A percentile compares a stretch with the other conserved stretches of the same genome.
phyloP scores from a whole-genome alignment of 2,797 vertebrate species.

The Cyclopterus lumpus region DNA sequence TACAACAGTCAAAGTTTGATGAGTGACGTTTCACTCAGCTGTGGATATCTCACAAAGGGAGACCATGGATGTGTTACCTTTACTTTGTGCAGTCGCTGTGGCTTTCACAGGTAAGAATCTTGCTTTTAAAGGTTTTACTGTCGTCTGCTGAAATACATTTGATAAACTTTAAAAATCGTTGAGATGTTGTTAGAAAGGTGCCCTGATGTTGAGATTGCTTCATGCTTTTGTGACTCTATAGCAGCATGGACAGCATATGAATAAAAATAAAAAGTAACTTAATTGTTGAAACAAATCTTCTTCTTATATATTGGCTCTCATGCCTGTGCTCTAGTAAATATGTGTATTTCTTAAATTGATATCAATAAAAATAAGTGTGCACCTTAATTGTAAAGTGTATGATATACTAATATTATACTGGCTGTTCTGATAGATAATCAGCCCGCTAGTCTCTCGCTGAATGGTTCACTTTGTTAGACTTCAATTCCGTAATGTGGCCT shows the following conservation, averaged over 20 bases:
- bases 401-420: background rate
- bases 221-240: background rate
- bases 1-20: background rate
- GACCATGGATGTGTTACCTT: conserved; percentile 45
- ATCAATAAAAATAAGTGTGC: background rate
- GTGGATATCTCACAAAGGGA: background rate
- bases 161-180: background rate
- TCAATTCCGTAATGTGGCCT: background rate
- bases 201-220: background rate
- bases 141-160: background rate
- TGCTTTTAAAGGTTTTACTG: background rate
- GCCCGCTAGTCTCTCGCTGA: background rate
- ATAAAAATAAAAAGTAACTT: background rate
- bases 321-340: background rate
- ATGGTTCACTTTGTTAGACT: background rate
- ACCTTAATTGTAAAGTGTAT: background rate
- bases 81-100: conserved; percentile 16
- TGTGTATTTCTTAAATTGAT: background rate
- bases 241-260: background rate
- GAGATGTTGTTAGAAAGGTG: background rate
- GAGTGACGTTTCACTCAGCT: background rate
- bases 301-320: background rate
- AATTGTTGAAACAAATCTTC: background rate
- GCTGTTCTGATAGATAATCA: background rate
- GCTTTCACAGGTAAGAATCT: conserved; percentile 56